Conservation (phyloP, 1,140 invertebrate genomes). For the Nixonia krombeini region DNA sequence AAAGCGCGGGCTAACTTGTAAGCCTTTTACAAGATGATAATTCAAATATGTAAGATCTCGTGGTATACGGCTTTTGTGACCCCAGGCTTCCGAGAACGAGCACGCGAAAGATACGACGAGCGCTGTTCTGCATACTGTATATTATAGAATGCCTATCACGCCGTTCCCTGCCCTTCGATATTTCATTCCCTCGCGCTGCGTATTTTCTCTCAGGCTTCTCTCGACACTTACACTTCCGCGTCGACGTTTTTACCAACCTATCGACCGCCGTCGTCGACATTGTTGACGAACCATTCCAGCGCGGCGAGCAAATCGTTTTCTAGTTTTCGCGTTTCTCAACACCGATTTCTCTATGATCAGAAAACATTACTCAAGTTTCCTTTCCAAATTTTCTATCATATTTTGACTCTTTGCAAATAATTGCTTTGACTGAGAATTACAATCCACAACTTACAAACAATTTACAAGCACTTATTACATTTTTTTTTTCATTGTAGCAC, state of each 20-base stretch:
- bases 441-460: no score
- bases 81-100: conserved; percentile 32
- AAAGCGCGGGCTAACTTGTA: conserved; percentile 21
- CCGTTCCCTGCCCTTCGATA: conserved; percentile 3
- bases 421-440: no score
- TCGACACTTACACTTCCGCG: background rate
- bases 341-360: no score
- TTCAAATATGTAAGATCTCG: conserved; percentile 38
- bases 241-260: background rate
- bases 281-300: no score
- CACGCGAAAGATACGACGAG: conserved; percentile 32
- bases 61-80: conserved; percentile 29
- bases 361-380: no score
- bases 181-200: background rate
- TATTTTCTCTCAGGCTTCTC: conserved; percentile 2
- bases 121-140: conserved; percentile 31
- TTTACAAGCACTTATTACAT: no score
- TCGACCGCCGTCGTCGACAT: no score
- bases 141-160: conserved; percentile 33
- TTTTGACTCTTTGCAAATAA: no score
- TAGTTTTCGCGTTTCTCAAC: no score
- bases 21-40: conserved; percentile 39
- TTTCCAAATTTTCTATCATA: no score
- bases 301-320: no score
- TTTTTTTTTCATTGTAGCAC: no score